These are phyloP conservation scores for Serranus cabrilla DNA, from an alignment of 2,797 vertebrate species.

Conservation along the genomic window DNA sequence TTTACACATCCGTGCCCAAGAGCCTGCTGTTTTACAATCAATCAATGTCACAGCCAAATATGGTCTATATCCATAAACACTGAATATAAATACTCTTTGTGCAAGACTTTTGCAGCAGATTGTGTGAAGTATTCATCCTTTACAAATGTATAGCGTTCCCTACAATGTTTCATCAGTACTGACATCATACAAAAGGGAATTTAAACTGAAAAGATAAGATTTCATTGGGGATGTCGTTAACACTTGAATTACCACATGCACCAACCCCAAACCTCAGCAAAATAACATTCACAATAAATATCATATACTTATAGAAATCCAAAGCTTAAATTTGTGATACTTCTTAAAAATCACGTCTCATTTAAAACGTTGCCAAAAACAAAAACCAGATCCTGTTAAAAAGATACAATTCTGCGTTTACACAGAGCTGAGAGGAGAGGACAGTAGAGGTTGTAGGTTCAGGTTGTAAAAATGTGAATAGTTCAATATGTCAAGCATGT, in stretches of 20 bases:
- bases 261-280: slow-evolving; percentile 8
- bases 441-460: too few relatives aligned
- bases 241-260: not conserved
- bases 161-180: not conserved
- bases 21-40: not conserved
- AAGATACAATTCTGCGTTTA: too few relatives aligned
- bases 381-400: too few relatives aligned
- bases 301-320: not conserved
- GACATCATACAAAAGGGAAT: not conserved
- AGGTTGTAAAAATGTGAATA: too few relatives aligned
- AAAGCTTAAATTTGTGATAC: too few relatives aligned
- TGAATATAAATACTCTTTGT: not conserved
- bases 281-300: not conserved
- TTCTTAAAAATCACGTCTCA: too few relatives aligned
- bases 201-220: not conserved
- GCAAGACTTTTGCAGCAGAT: not conserved
- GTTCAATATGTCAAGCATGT: too few relatives aligned
- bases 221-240: slow-evolving; percentile 48
- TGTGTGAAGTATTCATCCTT: not conserved
- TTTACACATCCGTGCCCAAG: not conserved
- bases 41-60: too few relatives aligned
- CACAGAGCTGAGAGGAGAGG: too few relatives aligned
- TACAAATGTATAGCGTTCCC: not conserved
- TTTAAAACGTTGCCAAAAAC: too few relatives aligned
- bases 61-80: not conserved